Evolutionary conservation across 2,113 vertebrate species (phyloP).

Genomic region (Axis porcinus): DNA sequence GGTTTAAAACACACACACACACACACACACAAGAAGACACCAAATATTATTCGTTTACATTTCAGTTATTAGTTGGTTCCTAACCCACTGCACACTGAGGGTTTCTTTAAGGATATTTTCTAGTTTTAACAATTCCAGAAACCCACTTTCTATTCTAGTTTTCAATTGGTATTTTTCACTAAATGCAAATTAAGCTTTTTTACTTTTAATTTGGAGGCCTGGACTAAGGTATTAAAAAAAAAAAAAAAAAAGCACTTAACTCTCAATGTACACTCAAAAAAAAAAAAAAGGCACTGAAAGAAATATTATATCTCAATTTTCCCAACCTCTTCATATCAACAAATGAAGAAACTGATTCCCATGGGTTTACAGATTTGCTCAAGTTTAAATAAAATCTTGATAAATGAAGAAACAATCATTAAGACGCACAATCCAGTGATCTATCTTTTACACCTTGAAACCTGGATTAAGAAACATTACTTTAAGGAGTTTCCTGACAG

Average conservation of each 20-base stretch:
- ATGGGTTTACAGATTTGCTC: not conserved
- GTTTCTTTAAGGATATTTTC: constrained; percentile 22
- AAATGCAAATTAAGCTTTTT: constrained; percentile 12
- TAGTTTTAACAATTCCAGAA: constrained; percentile 39
- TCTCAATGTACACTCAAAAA: not conserved
- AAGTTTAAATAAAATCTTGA: not conserved
- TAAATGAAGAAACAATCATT: not conserved
- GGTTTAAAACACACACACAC: not conserved
- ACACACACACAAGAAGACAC: not conserved
- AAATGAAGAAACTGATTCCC: not conserved
- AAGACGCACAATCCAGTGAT: not conserved
- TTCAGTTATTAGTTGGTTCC: not conserved
- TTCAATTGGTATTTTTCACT: not conserved
- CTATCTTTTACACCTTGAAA: not conserved
- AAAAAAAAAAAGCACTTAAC: not conserved
- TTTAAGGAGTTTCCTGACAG: not conserved
- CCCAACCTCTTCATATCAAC: not conserved
- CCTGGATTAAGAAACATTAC: not conserved
- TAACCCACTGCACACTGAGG: not conserved
- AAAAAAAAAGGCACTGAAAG: not conserved
- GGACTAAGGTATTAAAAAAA: not conserved
- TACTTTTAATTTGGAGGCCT: not conserved
- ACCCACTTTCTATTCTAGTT: not conserved
- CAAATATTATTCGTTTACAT: not conserved
- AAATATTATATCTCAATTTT: not conserved